Percentiles rank a stretch among this genome's conserved stretches.
Evolutionary conservation across 2,797 vertebrate species (phyloP).

Genomic region (Hypotaenidia philippensis): DNA sequence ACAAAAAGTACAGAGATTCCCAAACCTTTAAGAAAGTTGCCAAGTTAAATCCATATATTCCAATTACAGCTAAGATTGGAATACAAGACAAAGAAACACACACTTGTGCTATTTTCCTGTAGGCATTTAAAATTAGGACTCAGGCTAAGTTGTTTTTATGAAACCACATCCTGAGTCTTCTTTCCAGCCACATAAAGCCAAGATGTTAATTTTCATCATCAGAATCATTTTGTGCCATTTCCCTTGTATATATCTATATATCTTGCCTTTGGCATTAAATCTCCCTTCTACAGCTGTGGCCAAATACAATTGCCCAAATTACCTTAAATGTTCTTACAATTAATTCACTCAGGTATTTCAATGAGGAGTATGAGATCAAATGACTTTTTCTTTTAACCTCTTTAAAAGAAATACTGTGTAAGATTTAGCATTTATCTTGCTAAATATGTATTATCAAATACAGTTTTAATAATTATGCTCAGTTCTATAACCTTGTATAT

Average conservation of each 20-base stretch:
- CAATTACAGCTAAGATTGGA: neutral
- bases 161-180: neutral
- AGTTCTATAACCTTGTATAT: neutral
- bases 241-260: neutral
- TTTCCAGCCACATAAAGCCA: neutral
- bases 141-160: neutral
- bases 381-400: neutral
- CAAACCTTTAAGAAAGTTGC: neutral
- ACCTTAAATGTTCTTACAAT: neutral
- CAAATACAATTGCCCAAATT: constrained; percentile 22
- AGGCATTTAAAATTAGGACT: neutral
- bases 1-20: neutral
- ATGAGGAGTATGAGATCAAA: neutral
- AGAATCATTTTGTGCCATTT: neutral
- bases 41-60: neutral
- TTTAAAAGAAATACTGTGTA: neutral
- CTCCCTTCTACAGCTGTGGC: neutral
- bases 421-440: neutral
- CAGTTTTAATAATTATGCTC: neutral
- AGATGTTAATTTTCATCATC: neutral
- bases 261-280: neutral
- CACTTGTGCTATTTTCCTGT: neutral
- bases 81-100: neutral
- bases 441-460: neutral
- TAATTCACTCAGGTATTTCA: neutral